phyloP scores from a whole-genome alignment of 2,888 invertebrate genomes.

The Griposia aprilina region DNA sequence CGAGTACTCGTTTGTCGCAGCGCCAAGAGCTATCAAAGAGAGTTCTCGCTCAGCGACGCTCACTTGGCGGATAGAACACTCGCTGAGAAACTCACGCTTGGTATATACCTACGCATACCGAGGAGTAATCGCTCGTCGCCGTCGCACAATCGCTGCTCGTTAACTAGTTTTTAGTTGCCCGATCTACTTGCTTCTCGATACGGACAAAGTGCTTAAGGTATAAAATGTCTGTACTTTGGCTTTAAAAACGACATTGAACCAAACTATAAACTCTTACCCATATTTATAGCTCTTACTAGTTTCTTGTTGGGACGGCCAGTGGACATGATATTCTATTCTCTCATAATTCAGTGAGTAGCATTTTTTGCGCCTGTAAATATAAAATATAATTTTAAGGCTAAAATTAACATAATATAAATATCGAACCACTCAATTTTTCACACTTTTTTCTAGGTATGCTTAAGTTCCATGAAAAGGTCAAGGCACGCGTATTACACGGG shows the following conservation, averaged over 20 bases:
- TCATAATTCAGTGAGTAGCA: constrained; percentile 20
- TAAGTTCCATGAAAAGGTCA: not conserved
- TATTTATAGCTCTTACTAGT: not conserved
- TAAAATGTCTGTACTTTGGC: not conserved
- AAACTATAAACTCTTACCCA: constrained; percentile 14
- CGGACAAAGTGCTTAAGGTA: not conserved
- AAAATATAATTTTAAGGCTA: not conserved
- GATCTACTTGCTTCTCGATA: not conserved
- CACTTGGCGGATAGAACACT: not conserved
- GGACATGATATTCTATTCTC: constrained; percentile 6
- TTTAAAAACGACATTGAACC: not conserved
- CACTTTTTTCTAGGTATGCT: not conserved
- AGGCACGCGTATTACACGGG: not conserved
- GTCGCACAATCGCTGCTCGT: not conserved
- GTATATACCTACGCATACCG: not conserved
- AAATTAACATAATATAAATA: not conserved
- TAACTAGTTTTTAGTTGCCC: not conserved
- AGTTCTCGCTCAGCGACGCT: not conserved
- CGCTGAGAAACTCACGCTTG: not conserved
- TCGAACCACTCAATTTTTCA: not conserved
- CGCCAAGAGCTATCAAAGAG: not conserved
- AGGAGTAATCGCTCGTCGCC: not conserved
- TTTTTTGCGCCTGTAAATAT: constrained; percentile 19
- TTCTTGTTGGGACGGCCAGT: constrained; percentile 14
- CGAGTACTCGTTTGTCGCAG: too few species aligned